Base-by-base conservation (phyloP, 2,888 invertebrate genomes). In the Eledone cirrhosa region DNA sequence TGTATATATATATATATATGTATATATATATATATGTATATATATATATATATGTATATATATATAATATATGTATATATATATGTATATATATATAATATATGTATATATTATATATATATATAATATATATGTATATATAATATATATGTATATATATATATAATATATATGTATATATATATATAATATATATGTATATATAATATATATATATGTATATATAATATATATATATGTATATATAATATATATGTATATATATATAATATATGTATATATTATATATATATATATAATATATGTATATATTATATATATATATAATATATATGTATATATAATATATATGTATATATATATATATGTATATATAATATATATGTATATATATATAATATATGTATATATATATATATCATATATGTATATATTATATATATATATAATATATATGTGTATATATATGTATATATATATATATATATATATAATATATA, bases 311-410 rank as follows among this genome's bases (percentile, higher is more conserved):
- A 41, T 41, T 41, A 41, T 41, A n/a, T n/a, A n/a, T n/a, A 63
- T 63, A 63, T 14, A 63, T 5, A 63, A 11, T 4, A 11, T n/a
- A 63, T 63, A 63, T 63, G 24, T 63, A 63, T 63, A 63, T 63
- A 63, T 63, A 63, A n/a, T n/a, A n/a, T n/a, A 7, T n/a, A 8
- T 8, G 24, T 14, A 63, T 8, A 63, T 63, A 63, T 63, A 63
- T 63, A 63, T 63, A 63, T 63, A 63, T 63, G 24, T 63, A 63
- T 63, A 63, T 14, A 63, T 63, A 63, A 63, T 14, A 63, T 8
- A 63, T 63, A 63, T 63, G 24, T 63, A 63, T 63, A 63, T 63
- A 63, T 63, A 63, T 63, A 63, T 63, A 63, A n/a, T n/a, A n/a
- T n/a, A n/a, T n/a, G n/a, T 5, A 41, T 11, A 41, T 41, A 41